Percentiles rank a stretch among this genome's conserved stretches.
Evolutionary conservation across 2,113 vertebrate species (phyloP).

Genomic region (Xiphorhynchus elegans): DNA sequence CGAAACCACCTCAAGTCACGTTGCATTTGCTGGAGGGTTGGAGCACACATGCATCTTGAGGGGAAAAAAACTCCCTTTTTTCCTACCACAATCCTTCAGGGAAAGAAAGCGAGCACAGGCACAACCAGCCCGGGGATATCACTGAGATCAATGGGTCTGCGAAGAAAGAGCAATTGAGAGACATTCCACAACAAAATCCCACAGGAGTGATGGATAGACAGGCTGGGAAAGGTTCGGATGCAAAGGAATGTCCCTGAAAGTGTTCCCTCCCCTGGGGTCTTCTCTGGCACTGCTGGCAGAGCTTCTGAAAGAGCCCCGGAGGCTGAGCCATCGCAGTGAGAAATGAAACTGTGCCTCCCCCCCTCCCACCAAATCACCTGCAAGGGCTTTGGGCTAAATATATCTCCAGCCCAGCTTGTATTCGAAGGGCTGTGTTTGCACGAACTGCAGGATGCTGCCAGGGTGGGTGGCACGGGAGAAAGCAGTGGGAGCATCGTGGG

Average conservation of each 20-base stretch:
- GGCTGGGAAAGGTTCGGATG: background rate
- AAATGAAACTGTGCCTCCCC: background rate
- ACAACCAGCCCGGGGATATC: background rate
- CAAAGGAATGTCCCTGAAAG: fast-evolving
- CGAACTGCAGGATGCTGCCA: fast-evolving
- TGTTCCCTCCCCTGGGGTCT: background rate
- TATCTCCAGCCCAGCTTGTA: background rate
- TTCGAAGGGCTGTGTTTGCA: background rate
- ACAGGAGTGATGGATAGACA: background rate
- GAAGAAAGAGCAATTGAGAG: background rate
- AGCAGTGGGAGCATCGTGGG: background rate
- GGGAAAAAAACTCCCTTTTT: background rate
- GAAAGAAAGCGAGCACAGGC: background rate
- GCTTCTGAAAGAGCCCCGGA: background rate
- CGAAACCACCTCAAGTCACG: background rate
- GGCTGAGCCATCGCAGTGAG: background rate
- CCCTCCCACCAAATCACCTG: background rate
- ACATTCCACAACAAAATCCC: background rate
- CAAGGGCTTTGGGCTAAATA: background rate
- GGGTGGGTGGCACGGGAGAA: background rate
- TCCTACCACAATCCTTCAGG: background rate
- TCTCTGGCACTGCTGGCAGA: background rate
- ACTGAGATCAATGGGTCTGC: background rate
- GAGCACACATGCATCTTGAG: fast-evolving
- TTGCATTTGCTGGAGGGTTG: background rate